Conservation (phyloP, 35 echinoderm and acorn worm species). For the Ophioderma brevispina region DNA sequence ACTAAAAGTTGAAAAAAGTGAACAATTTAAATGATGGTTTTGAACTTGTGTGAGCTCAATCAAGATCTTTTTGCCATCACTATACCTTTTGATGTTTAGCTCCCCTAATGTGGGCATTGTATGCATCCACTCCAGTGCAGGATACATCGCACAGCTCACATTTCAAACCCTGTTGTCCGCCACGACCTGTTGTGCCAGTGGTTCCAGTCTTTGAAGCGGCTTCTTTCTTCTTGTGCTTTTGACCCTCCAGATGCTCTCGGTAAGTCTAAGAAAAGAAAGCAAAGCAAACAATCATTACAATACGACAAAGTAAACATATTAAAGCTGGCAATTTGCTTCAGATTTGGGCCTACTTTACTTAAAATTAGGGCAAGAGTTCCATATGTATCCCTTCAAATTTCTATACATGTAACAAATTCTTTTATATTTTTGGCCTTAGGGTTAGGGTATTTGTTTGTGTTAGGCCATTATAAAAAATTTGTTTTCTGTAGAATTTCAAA, state of each 20-base stretch:
- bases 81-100: constrained; percentile 93
- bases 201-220: constrained; percentile 55
- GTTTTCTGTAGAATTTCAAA: too few species aligned
- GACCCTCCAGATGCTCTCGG: constrained; percentile 94
- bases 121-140: constrained; percentile 95
- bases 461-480: too few species aligned
- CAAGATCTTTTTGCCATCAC: background rate
- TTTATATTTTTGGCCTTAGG: too few species aligned
- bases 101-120: constrained; percentile 93
- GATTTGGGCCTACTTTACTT: background rate
- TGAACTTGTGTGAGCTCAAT: too few species aligned
- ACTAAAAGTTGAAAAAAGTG: too few species aligned
- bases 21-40: too few species aligned
- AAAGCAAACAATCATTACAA: background rate
- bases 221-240: constrained; percentile 99
- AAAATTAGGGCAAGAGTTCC: too few species aligned
- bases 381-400: too few species aligned
- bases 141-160: constrained; percentile 99
- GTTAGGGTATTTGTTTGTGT: too few species aligned
- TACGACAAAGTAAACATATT: background rate
- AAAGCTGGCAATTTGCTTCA: background rate
- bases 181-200: constrained; percentile 27
- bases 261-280: constrained; percentile 81
- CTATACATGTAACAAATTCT: too few species aligned
- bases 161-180: constrained; percentile 62